Percentiles rank a stretch among this genome's conserved stretches.
phyloP scores from a whole-genome alignment of 92 coral and sea anemone species.

The Epizoanthus ramosus region DNA sequence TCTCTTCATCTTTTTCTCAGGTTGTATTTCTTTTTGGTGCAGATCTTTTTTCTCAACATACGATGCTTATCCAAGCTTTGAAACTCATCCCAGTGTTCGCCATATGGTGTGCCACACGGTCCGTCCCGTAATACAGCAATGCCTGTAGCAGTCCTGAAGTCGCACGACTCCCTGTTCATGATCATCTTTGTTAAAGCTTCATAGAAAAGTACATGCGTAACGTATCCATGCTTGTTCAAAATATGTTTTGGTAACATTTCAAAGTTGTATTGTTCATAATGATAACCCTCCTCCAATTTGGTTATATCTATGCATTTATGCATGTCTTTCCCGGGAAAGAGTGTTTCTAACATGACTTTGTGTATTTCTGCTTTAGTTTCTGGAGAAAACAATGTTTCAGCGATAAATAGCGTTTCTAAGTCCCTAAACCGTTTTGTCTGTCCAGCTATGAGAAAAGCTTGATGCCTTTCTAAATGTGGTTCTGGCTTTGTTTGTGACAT shows the following conservation, averaged over 20 bases:
- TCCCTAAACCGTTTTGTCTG: not conserved
- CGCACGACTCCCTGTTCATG: not conserved
- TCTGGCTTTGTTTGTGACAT: not conserved
- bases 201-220: slow-evolving; percentile 1
- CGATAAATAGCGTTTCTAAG: not conserved
- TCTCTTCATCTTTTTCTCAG: too few relatives aligned
- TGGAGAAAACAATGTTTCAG: not conserved
- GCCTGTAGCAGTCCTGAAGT: not conserved
- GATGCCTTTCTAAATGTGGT: slow-evolving; percentile 8
- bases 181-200: not conserved
- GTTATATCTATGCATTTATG: not conserved
- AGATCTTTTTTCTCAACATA: too few relatives aligned
- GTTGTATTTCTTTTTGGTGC: too few relatives aligned
- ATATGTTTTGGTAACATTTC: not conserved
- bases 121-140: too few relatives aligned
- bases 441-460: slow-evolving; percentile 5
- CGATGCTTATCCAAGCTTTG: too few relatives aligned
- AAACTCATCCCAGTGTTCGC: too few relatives aligned
- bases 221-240: not conserved
- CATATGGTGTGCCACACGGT: too few relatives aligned
- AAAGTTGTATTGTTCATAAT: not conserved
- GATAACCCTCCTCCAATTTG: too few relatives aligned
- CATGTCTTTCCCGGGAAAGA: slow-evolving; percentile 7
- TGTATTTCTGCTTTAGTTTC: slow-evolving; percentile 3
- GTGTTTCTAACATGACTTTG: not conserved